Evolutionary conservation across 2,797 vertebrate species (phyloP), one percentile per base, ranked within the genome.

Genomic region (Antennarius maculatus): DNA sequence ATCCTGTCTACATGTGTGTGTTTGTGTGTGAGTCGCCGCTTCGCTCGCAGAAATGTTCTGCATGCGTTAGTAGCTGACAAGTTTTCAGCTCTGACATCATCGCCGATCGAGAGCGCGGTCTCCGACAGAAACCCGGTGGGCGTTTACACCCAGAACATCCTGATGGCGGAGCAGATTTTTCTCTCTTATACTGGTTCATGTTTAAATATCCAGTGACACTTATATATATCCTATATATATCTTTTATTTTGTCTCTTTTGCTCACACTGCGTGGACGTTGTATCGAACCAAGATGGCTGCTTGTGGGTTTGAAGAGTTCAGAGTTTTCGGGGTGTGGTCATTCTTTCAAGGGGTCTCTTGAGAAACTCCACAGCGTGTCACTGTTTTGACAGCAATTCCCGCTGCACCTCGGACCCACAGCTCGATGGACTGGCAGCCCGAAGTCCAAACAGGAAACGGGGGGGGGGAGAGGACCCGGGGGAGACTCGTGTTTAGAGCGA

Each of bases 401-500:
- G 12, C 65, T 28, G 31, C 16, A 18, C 71, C 1, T 12, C 74
- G 56, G 17, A 69, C 42, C 62, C 46, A 14, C 43, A 55, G 61
- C 83, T 64, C 81, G 81, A 84, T 74, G 66, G 67, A 83, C 71
- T 29, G 61, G 54, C 66, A 51, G 74, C 77, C 70, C 9, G 8
- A 74, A 70, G 62, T 71, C 73, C 83, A 88, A 90, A 92, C 92
- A 93, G 93, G 91, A 94, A 93, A 77, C 78, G 67, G 62, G 66
- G 61, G 67, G 62, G 66, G 61, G 69, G 23, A 84, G 66, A 71
- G 75, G 80, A 76, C 90, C 84, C 73, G 8, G 80, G 87, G 83
- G 89, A 87, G 74, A 58, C 53, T 67, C 56, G 17, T 84, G 84
- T 88, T 90, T 79, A 83, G 84, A 90, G 77, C 18, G 71, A 82